Conservation (phyloP, 2,797 vertebrate genomes). For the Labroides dimidiatus region DNA sequence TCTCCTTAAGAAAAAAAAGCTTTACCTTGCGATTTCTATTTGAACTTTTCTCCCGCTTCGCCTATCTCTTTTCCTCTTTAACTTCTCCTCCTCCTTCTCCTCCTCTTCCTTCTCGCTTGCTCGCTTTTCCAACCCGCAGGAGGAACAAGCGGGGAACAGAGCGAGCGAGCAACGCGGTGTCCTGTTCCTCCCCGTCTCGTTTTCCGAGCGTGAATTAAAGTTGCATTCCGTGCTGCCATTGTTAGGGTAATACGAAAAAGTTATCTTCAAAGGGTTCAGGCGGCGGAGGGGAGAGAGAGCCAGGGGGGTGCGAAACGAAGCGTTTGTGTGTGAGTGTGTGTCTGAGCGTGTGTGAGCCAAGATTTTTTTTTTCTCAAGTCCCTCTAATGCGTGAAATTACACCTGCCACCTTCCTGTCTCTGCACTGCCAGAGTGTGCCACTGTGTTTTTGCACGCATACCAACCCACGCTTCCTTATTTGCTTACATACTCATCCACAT, state of each 20-base stretch:
- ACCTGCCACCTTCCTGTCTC: slow-evolving; percentile 81
- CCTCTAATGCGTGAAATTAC: slow-evolving; percentile 89
- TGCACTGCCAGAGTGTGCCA: slow-evolving; percentile 9
- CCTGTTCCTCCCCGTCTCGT: slow-evolving; percentile 65
- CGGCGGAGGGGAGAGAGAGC: slow-evolving; percentile 61
- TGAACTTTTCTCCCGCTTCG: slow-evolving; percentile 65
- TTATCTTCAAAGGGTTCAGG: slow-evolving; percentile 87
- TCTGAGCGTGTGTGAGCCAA: slow-evolving; percentile 26
- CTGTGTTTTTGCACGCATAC: slow-evolving; percentile 30
- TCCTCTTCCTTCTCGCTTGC: slow-evolving; percentile 15
- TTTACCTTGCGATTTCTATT: slow-evolving; percentile 71
- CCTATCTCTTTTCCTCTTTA: slow-evolving; percentile 38
- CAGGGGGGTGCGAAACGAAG: slow-evolving; percentile 62
- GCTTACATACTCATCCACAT: slow-evolving; percentile 39
- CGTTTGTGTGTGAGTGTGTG: slow-evolving; percentile 20
- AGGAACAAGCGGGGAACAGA: slow-evolving; percentile 57
- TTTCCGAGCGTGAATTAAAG: slow-evolving; percentile 80
- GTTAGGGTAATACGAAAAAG: slow-evolving; percentile 87
- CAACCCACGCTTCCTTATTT: slow-evolving; percentile 35
- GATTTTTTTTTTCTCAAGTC: slow-evolving; percentile 63
- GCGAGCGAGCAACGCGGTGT: slow-evolving; percentile 38
- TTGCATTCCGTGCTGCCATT: slow-evolving; percentile 83
- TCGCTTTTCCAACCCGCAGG: slow-evolving; percentile 62
- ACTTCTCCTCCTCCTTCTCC: slow-evolving; percentile 29
- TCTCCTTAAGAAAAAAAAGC: slow-evolving; percentile 49